Percentiles rank a stretch among this genome's conserved stretches.
Evolutionary conservation across 1,140 invertebrate genomes (phyloP).

Genomic region (Elymnias hypermnestra): DNA sequence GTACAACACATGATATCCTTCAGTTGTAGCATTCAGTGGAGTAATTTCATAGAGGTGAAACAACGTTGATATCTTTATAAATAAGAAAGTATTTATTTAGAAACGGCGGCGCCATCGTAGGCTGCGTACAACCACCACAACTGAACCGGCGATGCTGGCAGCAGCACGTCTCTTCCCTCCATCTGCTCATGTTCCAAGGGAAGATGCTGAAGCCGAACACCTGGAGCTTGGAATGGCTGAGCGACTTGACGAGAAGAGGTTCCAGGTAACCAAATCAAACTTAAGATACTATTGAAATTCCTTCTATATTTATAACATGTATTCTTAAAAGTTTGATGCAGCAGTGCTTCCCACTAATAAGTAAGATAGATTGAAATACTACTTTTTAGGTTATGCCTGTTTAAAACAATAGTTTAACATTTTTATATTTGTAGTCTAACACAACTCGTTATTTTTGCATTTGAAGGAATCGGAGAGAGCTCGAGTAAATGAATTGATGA

Average conservation of each 20-base stretch:
- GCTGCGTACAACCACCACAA: conserved; percentile 43
- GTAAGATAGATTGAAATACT: too few relatives aligned
- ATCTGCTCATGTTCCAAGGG: conserved; percentile 18
- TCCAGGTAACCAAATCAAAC: conserved; percentile 38
- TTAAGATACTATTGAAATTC: background rate
- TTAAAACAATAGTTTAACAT: too few relatives aligned
- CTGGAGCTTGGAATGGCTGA: conserved; percentile 58
- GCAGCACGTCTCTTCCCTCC: conserved; percentile 32
- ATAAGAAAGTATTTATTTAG: background rate
- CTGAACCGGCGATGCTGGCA: conserved; percentile 32
- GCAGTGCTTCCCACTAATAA: too few relatives aligned
- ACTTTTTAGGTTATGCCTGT: too few relatives aligned
- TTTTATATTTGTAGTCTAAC: too few relatives aligned
- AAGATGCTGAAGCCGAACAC: conserved; percentile 47
- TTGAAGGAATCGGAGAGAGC: conserved; percentile 45
- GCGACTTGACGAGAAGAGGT: conserved; percentile 52
- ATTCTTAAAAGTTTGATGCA: too few relatives aligned
- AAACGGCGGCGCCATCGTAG: conserved; percentile 47
- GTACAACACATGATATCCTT: too few relatives aligned
- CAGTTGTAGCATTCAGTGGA: too few relatives aligned
- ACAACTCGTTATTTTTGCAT: too few relatives aligned
- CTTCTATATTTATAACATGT: too few relatives aligned
- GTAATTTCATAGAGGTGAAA: too few relatives aligned
- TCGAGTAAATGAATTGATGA: conserved; percentile 45
- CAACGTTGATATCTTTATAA: too few relatives aligned